phyloP scores from a whole-genome alignment of 2,113 vertebrate species.

The Cathartes aura region DNA sequence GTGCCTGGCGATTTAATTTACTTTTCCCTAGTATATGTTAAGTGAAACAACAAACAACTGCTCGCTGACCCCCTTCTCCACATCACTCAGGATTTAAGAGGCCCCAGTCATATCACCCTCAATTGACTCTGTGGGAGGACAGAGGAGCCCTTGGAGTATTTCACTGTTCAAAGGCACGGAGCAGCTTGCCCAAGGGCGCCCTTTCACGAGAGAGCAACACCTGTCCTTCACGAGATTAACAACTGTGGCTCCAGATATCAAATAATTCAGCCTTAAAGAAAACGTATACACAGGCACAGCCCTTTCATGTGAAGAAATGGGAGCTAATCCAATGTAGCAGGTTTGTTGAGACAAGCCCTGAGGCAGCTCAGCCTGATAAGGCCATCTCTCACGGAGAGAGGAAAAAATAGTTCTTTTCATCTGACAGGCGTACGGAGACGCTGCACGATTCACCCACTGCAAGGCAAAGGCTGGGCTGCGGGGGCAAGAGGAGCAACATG shows the following conservation, averaged over 20 bases:
- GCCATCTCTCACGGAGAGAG: not conserved
- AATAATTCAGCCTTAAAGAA: constrained; percentile 17
- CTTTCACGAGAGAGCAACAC: not conserved
- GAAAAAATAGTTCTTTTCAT: not conserved
- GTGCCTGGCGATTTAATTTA: not conserved
- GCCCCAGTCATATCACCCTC: not conserved
- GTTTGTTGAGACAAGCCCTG: not conserved
- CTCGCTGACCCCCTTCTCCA: not conserved
- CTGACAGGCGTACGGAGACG: not conserved
- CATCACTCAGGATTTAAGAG: not conserved
- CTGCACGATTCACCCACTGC: fast-evolving
- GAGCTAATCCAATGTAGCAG: constrained; percentile 43
- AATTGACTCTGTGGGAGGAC: not conserved
- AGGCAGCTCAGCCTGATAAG: constrained; percentile 31
- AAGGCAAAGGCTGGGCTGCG: not conserved
- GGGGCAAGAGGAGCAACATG: not conserved
- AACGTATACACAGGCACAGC: not conserved
- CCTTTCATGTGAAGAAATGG: not conserved
- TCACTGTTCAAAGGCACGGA: not conserved
- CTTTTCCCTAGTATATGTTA: not conserved
- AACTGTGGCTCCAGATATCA: not conserved
- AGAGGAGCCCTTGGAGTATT: not conserved
- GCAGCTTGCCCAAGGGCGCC: not conserved
- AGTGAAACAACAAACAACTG: not conserved
- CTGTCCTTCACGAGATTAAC: not conserved